Conservation (phyloP, 2,888 invertebrate genomes). For the Operophtera brumata region DNA sequence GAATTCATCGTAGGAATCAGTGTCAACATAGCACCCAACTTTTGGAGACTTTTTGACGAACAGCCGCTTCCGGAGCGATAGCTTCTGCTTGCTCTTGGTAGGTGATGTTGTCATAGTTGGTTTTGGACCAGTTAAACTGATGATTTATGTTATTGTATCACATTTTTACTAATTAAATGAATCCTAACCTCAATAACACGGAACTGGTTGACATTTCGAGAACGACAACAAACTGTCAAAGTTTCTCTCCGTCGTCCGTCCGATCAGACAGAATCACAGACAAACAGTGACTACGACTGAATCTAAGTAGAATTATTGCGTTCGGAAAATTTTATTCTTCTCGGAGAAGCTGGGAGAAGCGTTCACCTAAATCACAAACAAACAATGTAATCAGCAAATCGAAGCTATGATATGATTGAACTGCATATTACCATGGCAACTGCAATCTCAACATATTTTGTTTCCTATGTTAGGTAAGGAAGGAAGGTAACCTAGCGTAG, state of each 20-base stretch:
- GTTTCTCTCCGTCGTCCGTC: background rate
- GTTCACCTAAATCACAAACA: background rate
- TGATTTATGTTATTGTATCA: slow-evolving; percentile 74
- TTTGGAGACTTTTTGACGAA: slow-evolving; percentile 78
- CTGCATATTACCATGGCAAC: slow-evolving; percentile 29
- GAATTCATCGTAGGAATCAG: slow-evolving; percentile 73
- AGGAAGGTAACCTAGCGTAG: too few relatives aligned
- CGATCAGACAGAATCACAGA: slow-evolving; percentile 22
- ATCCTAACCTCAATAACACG: slow-evolving; percentile 64
- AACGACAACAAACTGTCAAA: background rate
- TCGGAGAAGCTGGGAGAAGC: too few relatives aligned
- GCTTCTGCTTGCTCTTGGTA: slow-evolving; percentile 72
- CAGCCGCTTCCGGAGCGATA: slow-evolving; percentile 73
- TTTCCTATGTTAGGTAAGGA: too few relatives aligned
- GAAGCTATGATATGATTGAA: background rate
- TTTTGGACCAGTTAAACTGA: slow-evolving; percentile 58
- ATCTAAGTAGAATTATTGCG: slow-evolving; percentile 33
- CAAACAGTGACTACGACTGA: slow-evolving; percentile 43
- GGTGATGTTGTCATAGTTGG: slow-evolving; percentile 76
- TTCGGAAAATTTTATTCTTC: slow-evolving; percentile 12
- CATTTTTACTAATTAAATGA: slow-evolving; percentile 71
- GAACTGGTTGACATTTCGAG: slow-evolving; percentile 49
- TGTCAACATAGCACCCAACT: slow-evolving; percentile 77
- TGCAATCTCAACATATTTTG: background rate
- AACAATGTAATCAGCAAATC: too few relatives aligned